These are phyloP conservation scores for Okamejei kenojei DNA, from an alignment of 2,797 vertebrate species.

Conservation along the genomic window DNA sequence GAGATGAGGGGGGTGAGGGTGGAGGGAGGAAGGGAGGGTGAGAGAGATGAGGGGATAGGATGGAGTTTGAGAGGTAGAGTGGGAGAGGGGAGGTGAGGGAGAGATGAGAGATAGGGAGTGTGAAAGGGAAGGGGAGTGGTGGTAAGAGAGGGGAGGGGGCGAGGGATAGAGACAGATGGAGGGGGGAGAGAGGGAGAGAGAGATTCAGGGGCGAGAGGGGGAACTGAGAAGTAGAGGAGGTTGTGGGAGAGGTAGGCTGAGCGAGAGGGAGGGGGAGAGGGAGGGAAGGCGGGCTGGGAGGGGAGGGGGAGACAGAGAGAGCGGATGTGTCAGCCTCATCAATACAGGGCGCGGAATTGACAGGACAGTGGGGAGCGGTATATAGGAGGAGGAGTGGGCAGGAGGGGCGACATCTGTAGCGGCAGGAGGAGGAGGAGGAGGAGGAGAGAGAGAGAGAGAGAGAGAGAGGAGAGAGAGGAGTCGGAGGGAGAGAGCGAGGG, in stretches of 20 bases:
- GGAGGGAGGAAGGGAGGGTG: no score
- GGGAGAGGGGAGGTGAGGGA: neutral
- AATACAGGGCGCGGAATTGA: no score
- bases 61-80: no score
- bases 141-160: neutral
- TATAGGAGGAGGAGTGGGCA: neutral
- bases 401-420: constrained; percentile 1
- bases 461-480: no score
- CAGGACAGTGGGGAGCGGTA: neutral
- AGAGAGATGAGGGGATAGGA: no score
- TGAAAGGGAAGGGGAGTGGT: no score
- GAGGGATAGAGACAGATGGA: neutral
- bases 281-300: no score
- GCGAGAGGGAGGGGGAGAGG: no score
- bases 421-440: neutral
- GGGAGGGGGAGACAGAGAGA: neutral
- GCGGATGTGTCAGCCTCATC: no score
- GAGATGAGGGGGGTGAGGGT: neutral
- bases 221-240: no score
- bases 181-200: neutral
- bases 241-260: no score
- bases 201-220: neutral
- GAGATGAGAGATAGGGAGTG: neutral
- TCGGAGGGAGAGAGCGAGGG: neutral
- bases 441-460: no score